Evolutionary conservation across 2,888 invertebrate species (phyloP).

Genomic region (Drosophila pullipes): DNA sequence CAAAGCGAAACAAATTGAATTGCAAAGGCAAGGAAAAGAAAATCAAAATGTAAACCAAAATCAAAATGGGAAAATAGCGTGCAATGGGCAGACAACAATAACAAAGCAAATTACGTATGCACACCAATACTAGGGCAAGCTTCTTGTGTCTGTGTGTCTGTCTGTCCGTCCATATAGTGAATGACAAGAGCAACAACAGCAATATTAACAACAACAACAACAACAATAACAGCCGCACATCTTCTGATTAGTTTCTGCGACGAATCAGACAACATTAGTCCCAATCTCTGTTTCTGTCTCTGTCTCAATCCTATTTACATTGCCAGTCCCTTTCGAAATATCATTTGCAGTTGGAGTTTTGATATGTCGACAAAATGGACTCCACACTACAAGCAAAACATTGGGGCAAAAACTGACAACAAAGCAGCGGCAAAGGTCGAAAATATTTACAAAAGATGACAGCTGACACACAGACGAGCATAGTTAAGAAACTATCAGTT

Average conservation of each 20-base stretch:
- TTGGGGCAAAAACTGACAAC: constrained; percentile 40
- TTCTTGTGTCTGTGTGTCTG: neutral
- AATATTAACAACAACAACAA: constrained; percentile 12
- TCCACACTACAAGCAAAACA: constrained; percentile 12
- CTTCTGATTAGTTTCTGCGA: constrained; percentile 73
- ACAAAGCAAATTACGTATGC: constrained; percentile 76
- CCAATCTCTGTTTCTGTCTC: constrained; percentile 11
- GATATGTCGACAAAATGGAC: constrained; percentile 37
- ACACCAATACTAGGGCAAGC: constrained; percentile 61
- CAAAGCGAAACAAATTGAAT: constrained; percentile 62
- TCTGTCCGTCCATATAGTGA: constrained; percentile 48
- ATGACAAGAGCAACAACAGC: constrained; percentile 56
- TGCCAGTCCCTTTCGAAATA: constrained; percentile 27
- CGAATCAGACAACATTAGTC: constrained; percentile 54
- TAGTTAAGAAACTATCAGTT: constrained; percentile 24
- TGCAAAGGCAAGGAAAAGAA: constrained; percentile 46
- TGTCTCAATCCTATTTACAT: constrained; percentile 13
- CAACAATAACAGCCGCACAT: constrained; percentile 58
- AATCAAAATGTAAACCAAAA: constrained; percentile 38
- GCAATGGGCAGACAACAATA: constrained; percentile 66
- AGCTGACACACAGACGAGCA: constrained; percentile 44
- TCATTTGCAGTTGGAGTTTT: constrained; percentile 33
- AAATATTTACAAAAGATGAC: constrained; percentile 55
- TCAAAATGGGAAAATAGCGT: constrained; percentile 58
- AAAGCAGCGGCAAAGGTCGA: constrained; percentile 53